A percentile compares a stretch with the other conserved stretches of the same genome.
Conservation (phyloP, 2,113 vertebrate genomes). For the Taxidea taxus region DNA sequence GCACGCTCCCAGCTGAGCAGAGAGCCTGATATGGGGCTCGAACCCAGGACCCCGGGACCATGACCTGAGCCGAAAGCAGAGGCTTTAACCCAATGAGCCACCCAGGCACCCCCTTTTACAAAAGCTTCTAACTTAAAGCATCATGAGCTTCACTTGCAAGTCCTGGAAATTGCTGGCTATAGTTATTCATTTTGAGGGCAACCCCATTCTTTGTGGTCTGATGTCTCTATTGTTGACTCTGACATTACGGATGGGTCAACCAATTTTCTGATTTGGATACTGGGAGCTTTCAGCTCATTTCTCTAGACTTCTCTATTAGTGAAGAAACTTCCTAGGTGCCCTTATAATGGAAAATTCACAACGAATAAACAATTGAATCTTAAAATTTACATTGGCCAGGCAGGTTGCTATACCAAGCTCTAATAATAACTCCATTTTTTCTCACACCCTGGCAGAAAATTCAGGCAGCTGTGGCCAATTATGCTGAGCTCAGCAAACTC, state of each 20-base stretch:
- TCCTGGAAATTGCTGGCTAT: background rate
- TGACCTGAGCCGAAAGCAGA: too few species aligned
- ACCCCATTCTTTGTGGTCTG: background rate
- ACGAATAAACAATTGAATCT: constrained; percentile 67
- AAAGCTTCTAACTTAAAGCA: background rate
- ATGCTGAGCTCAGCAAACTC: constrained; percentile 76
- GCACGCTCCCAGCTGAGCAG: too few species aligned
- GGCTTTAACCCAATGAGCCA: too few species aligned
- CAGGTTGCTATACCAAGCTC: constrained; percentile 60
- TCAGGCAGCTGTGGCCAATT: constrained; percentile 73
- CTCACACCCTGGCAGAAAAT: constrained; percentile 60
- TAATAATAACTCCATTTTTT: constrained; percentile 75
- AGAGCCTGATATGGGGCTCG: too few species aligned
- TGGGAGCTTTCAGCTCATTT: constrained; percentile 7
- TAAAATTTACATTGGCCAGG: constrained; percentile 71
- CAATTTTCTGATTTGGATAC: constrained; percentile 56
- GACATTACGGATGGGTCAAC: constrained; percentile 16
- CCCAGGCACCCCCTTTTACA: too few species aligned
- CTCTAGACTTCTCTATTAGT: constrained; percentile 38
- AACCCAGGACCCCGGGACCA: too few species aligned
- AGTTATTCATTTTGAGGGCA: constrained; percentile 48
- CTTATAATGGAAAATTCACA: constrained; percentile 67
- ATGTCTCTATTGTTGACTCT: constrained; percentile 31
- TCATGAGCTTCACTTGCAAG: background rate
- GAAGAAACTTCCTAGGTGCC: constrained; percentile 36